phyloP scores from a whole-genome alignment of 2,797 vertebrate genomes.

The Pygocentrus nattereri region DNA sequence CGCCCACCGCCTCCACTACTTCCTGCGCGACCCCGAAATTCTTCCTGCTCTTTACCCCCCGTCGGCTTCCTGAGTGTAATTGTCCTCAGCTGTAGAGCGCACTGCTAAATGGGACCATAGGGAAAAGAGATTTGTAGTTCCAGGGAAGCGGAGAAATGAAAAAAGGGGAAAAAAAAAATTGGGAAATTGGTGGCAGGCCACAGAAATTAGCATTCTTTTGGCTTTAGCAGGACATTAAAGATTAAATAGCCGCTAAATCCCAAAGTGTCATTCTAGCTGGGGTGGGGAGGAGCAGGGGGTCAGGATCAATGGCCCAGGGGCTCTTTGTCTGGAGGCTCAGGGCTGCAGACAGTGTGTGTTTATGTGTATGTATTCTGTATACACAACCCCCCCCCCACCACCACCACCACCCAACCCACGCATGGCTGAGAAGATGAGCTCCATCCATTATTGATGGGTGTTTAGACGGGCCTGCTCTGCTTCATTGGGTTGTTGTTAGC shows the following conservation, averaged over 20 bases:
- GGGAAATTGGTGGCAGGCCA: slow-evolving; percentile 81
- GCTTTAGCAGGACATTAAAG: slow-evolving; percentile 78
- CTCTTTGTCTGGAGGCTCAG: slow-evolving; percentile 64
- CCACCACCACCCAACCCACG: slow-evolving; percentile 29
- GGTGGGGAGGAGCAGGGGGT: slow-evolving; percentile 52
- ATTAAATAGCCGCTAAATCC: slow-evolving; percentile 80
- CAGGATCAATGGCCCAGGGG: slow-evolving; percentile 69
- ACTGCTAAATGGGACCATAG: slow-evolving; percentile 74
- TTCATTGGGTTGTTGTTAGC: slow-evolving; percentile 62
- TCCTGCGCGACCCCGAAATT: slow-evolving; percentile 70
- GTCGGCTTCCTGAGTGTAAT: slow-evolving; percentile 79
- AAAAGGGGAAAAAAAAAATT: slow-evolving; percentile 50
- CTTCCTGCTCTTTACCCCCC: slow-evolving; percentile 54
- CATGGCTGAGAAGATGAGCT: slow-evolving; percentile 63
- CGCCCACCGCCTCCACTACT: slow-evolving; percentile 63
- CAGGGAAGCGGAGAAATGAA: slow-evolving; percentile 68
- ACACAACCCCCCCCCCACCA: slow-evolving; percentile 63
- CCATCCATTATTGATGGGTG: slow-evolving; percentile 77
- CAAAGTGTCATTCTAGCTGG: slow-evolving; percentile 66
- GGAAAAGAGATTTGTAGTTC: slow-evolving; percentile 82
- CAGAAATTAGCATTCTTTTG: slow-evolving; percentile 82
- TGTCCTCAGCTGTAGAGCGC: slow-evolving; percentile 78
- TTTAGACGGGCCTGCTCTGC: slow-evolving; percentile 60
- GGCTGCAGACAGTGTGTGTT: slow-evolving; percentile 66
- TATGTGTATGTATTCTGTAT: slow-evolving; percentile 54